Evolutionary conservation across 2,888 invertebrate species (phyloP).

Genomic region (Lapara coniferarum): DNA sequence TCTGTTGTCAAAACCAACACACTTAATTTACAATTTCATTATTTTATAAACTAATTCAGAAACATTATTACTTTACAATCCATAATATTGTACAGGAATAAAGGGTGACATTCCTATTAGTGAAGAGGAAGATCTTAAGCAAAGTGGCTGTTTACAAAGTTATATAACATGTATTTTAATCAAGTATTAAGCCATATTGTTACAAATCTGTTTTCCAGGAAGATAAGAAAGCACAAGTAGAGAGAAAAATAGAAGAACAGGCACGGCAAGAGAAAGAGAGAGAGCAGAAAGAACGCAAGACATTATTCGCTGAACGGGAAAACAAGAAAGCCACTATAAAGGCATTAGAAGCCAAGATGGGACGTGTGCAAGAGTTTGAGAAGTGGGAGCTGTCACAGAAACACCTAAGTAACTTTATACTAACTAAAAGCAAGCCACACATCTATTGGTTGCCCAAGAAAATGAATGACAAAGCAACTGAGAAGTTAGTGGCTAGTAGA

Average conservation of each 20-base stretch:
- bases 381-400: slow-evolving; percentile 91
- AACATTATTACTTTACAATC: too few relatives aligned
- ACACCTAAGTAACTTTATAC: slow-evolving; percentile 91
- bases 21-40: too few relatives aligned
- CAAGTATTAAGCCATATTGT: too few relatives aligned
- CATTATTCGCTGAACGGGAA: slow-evolving; percentile 92
- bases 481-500: slow-evolving; percentile 86
- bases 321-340: slow-evolving; percentile 95
- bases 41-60: too few relatives aligned
- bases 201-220: slow-evolving; percentile 53
- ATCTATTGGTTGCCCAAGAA: slow-evolving; percentile 94
- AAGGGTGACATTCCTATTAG: too few relatives aligned
- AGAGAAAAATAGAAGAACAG: slow-evolving; percentile 96
- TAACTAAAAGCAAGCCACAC: slow-evolving; percentile 93
- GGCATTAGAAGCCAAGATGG: slow-evolving; percentile 95
- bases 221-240: slow-evolving; percentile 88
- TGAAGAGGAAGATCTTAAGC: too few relatives aligned
- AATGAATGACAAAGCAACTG: slow-evolving; percentile 87
- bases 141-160: too few relatives aligned
- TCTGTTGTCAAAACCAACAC: too few relatives aligned
- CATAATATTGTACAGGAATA: too few relatives aligned
- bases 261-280: slow-evolving; percentile 93
- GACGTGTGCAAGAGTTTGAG: slow-evolving; percentile 93
- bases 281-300: slow-evolving; percentile 91
- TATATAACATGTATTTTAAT: too few relatives aligned